Evolutionary conservation across 2,888 invertebrate species (phyloP).

Genomic region (Crioceris asparagi): DNA sequence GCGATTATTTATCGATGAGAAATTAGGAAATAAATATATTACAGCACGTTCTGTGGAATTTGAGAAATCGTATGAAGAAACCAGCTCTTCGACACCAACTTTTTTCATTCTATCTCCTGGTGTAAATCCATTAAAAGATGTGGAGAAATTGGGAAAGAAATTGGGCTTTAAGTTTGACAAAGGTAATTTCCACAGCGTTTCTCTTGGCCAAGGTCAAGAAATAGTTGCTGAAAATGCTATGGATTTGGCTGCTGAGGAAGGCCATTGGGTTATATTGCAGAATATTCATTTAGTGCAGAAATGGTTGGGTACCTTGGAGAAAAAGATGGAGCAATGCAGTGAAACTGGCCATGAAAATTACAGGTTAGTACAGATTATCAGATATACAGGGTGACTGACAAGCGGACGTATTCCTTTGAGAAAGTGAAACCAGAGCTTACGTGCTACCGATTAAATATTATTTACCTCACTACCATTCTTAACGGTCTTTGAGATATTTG

Average conservation of each 20-base stretch:
- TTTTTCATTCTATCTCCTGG: slow-evolving; percentile 93
- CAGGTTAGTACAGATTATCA: no score
- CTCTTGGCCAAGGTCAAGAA: slow-evolving; percentile 91
- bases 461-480: no score
- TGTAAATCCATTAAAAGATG: slow-evolving; percentile 88
- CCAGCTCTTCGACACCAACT: slow-evolving; percentile 72
- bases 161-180: slow-evolving; percentile 69
- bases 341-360: slow-evolving; percentile 55
- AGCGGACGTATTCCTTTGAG: no score
- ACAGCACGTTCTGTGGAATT: slow-evolving; percentile 72
- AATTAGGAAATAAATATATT: slow-evolving; percentile 71
- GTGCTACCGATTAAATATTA: no score
- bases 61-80: slow-evolving; percentile 76
- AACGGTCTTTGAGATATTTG: no score
- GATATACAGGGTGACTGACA: no score
- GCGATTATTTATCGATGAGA: slow-evolving; percentile 79
- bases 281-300: slow-evolving; percentile 85
- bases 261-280: slow-evolving; percentile 90
- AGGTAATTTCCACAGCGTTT: slow-evolving; percentile 85
- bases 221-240: slow-evolving; percentile 82
- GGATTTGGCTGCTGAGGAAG: slow-evolving; percentile 59
- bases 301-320: slow-evolving; percentile 83
- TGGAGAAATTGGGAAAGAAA: slow-evolving; percentile 74
- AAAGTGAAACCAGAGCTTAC: no score
- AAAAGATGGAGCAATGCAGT: slow-evolving; percentile 76